These are phyloP conservation scores for Myoxocephalus aenaeus DNA, from an alignment of 2,797 vertebrate species.

Conservation along the genomic window DNA sequence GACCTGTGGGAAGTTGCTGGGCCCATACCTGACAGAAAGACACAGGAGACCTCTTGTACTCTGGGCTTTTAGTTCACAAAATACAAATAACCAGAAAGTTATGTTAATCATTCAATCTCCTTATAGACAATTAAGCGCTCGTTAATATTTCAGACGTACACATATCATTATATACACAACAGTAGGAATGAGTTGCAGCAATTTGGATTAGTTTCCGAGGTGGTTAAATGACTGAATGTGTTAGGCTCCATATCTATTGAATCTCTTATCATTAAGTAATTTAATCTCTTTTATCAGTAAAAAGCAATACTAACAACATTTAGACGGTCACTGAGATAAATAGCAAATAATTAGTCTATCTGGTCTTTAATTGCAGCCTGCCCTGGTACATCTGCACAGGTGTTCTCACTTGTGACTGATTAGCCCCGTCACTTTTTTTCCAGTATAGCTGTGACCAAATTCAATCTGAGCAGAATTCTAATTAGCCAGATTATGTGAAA, in stretches of 20 bases:
- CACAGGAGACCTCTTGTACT: constrained; percentile 15
- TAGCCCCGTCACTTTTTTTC: background rate
- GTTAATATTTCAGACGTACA: background rate
- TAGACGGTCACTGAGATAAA: background rate
- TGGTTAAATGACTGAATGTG: background rate
- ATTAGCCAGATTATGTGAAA: background rate
- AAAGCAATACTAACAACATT: background rate
- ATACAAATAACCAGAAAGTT: background rate
- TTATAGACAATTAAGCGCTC: background rate
- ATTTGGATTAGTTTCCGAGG: background rate
- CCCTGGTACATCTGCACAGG: background rate
- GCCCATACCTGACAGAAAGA: constrained; percentile 90
- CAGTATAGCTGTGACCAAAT: too few species aligned
- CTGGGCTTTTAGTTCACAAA: background rate
- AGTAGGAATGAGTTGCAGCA: background rate
- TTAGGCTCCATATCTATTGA: background rate
- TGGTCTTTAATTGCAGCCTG: background rate
- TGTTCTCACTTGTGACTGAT: background rate
- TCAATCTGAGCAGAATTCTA: background rate
- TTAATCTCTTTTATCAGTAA: background rate
- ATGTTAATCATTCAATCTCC: constrained; percentile 14
- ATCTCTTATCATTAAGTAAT: background rate
- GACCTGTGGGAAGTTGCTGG: constrained; percentile 82
- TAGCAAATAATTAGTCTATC: background rate
- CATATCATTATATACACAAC: background rate